Conservation (phyloP, 2,888 invertebrate genomes). For the Heliconius sara region DNA sequence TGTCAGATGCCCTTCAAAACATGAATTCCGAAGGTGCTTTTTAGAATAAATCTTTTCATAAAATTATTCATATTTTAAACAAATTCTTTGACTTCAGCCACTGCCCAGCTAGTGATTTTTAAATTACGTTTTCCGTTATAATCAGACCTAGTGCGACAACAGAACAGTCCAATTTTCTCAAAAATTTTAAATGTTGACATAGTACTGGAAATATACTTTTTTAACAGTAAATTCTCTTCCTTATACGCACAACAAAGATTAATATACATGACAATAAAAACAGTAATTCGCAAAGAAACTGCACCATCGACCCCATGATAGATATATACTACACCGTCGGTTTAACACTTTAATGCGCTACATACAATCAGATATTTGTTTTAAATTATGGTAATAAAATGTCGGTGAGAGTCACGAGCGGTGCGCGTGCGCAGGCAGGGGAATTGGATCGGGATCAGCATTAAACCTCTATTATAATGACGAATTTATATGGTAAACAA, state of each 20-base stretch:
- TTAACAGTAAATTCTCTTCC: background rate
- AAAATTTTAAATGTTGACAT: background rate
- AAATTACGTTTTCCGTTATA: too few relatives aligned
- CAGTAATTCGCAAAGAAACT: background rate
- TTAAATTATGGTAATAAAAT: slow-evolving; percentile 86
- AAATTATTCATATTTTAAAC: too few relatives aligned
- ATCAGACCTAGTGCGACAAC: too few relatives aligned
- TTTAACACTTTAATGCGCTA: slow-evolving; percentile 84
- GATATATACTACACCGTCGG: slow-evolving; percentile 68
- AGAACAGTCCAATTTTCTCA: too few relatives aligned
- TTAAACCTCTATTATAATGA: slow-evolving; percentile 52
- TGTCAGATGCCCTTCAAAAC: too few relatives aligned
- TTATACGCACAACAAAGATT: background rate
- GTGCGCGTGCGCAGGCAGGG: slow-evolving; percentile 69
- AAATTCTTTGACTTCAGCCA: too few relatives aligned
- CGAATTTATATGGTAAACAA: slow-evolving; percentile 47
- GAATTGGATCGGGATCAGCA: slow-evolving; percentile 68
- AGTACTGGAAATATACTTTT: background rate
- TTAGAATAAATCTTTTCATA: too few relatives aligned
- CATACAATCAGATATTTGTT: slow-evolving; percentile 85
- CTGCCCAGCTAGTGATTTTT: too few relatives aligned
- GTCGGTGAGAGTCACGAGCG: slow-evolving; percentile 83
- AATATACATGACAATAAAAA: background rate
- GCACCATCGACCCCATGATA: slow-evolving; percentile 49
- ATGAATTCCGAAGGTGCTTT: too few relatives aligned